These are phyloP conservation scores for Sarcophaga caerulescens DNA, from an alignment of 2,888 invertebrate genomes.

Conservation along the genomic window DNA sequence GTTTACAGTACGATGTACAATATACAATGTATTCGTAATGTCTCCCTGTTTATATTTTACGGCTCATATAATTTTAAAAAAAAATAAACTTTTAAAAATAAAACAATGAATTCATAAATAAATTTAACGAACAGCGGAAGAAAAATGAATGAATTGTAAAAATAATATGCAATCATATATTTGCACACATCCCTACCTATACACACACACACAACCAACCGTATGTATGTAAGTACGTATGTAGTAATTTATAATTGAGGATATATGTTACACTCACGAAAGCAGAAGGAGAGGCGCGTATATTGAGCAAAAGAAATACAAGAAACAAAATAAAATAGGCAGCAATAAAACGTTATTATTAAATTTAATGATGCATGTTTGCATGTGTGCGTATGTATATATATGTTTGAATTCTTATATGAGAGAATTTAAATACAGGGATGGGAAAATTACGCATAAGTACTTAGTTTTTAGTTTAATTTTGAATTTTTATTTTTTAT, in stretches of 20 bases:
- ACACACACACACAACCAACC: no score
- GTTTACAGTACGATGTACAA: neutral
- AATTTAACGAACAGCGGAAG: neutral
- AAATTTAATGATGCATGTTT: constrained; percentile 53
- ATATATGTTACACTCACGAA: neutral
- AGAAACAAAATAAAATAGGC: constrained; percentile 33
- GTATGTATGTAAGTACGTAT: no score
- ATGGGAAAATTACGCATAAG: neutral
- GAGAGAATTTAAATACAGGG: neutral
- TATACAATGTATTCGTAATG: no score
- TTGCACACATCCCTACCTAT: neutral
- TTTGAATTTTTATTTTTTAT: neutral
- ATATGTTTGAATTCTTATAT: constrained; percentile 7
- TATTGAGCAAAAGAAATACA: constrained; percentile 2
- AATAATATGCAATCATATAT: neutral
- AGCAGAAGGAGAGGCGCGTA: neutral
- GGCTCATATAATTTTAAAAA: no score
- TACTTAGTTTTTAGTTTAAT: neutral
- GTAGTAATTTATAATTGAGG: no score
- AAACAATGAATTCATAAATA: neutral
- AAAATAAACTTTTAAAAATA: no score
- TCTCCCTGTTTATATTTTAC: no score
- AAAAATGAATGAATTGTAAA: neutral
- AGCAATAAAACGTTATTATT: constrained; percentile 52
- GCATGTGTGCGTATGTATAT: constrained; percentile 9